Percentiles rank a stretch among this genome's conserved stretches.
Evolutionary conservation across 2,888 invertebrate species (phyloP).

Genomic region (Pristionchus exspectatus): DNA sequence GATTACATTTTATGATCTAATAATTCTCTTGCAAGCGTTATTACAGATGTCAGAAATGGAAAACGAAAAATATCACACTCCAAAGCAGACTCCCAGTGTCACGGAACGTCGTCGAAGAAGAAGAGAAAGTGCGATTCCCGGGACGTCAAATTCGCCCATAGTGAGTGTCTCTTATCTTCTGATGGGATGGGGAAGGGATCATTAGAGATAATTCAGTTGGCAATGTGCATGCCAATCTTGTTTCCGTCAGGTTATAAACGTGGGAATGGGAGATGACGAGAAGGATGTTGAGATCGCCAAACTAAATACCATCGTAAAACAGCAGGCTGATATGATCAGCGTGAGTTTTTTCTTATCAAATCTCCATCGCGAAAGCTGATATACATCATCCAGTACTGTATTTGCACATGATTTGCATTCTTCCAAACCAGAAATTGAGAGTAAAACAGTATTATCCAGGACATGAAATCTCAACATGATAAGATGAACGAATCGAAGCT

Average conservation of each 20-base stretch:
- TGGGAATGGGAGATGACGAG: slow-evolving; percentile 50
- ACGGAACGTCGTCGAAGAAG: slow-evolving; percentile 42
- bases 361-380: neutral
- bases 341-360: slow-evolving; percentile 31
- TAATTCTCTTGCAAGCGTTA: neutral
- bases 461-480: slow-evolving; percentile 32
- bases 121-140: slow-evolving; percentile 48
- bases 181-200: neutral
- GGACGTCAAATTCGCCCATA: slow-evolving; percentile 52
- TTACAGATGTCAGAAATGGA: slow-evolving; percentile 41
- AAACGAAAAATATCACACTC: slow-evolving; percentile 44
- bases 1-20: neutral
- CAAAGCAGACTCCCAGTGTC: slow-evolving; percentile 44
- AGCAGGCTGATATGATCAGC: slow-evolving; percentile 53
- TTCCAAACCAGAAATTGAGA: neutral
- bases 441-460: neutral
- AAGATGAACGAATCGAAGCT: slow-evolving; percentile 38
- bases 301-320: slow-evolving; percentile 20
- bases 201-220: neutral
- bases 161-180: slow-evolving; percentile 19
- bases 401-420: slow-evolving; percentile 1
- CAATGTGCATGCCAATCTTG: neutral
- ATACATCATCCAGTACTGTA: neutral
- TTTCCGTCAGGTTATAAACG: slow-evolving; percentile 46
- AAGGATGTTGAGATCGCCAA: slow-evolving; percentile 26